A percentile compares a stretch with the other conserved stretches of the same genome.
Conservation (phyloP, 2,113 vertebrate genomes). For the Alethe castanea region DNA sequence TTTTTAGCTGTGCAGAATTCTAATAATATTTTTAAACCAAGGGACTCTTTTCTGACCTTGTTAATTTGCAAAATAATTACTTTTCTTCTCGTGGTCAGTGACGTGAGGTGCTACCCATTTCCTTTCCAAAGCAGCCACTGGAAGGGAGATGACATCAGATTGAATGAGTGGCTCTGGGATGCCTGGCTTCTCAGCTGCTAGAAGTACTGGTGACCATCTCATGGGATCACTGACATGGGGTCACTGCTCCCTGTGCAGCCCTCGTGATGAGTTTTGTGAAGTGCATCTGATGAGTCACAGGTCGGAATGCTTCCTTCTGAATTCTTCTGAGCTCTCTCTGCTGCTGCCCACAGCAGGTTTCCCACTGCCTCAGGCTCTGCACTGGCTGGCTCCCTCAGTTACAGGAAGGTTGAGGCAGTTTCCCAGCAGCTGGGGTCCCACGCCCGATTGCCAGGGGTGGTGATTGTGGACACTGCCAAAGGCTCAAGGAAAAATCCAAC, state of each 20-base stretch:
- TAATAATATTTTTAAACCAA: not conserved
- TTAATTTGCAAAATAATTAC: not conserved
- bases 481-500: too few relatives aligned
- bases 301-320: not conserved
- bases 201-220: not conserved
- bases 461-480: too few relatives aligned
- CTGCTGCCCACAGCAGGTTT: not conserved
- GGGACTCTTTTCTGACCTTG: not conserved
- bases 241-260: not conserved
- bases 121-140: not conserved
- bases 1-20: not conserved
- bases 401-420: not conserved
- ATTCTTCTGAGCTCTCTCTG: not conserved
- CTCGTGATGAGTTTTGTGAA: not conserved
- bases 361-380: not conserved
- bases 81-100: not conserved
- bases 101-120: not conserved
- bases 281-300: not conserved
- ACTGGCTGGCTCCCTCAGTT: fast-evolving
- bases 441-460: not conserved
- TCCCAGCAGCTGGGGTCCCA: not conserved
- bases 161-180: not conserved
- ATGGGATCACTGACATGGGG: not conserved
- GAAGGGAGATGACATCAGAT: too few relatives aligned
- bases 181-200: not conserved